Evolutionary conservation across 1,140 invertebrate genomes (phyloP).

Genomic region (Cyrtorhinus lividipennis): DNA sequence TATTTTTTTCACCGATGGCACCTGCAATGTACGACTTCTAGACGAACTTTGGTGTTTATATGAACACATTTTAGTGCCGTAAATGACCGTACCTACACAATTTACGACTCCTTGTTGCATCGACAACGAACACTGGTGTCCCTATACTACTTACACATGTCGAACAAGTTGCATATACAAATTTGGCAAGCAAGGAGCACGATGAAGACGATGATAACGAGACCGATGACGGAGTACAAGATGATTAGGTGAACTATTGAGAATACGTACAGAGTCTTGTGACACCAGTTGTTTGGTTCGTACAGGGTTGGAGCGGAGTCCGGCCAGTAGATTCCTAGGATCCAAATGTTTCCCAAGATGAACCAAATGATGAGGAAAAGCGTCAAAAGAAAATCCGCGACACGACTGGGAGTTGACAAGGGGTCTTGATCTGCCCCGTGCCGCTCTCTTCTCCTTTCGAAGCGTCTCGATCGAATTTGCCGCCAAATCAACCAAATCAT

Average conservation of each 20-base stretch:
- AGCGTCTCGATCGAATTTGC: slow-evolving; percentile 42
- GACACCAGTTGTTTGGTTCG: slow-evolving; percentile 59
- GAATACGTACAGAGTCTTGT: slow-evolving; percentile 61
- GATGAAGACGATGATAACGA: slow-evolving; percentile 41
- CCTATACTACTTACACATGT: slow-evolving; percentile 40
- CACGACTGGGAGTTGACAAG: slow-evolving; percentile 30
- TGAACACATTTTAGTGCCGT: too few relatives aligned
- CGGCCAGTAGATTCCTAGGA: slow-evolving; percentile 58
- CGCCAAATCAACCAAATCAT: slow-evolving; percentile 54
- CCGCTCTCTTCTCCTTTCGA: slow-evolving; percentile 39
- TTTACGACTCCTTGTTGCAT: too few relatives aligned
- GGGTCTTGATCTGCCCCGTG: slow-evolving; percentile 32
- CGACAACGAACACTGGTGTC: too few relatives aligned
- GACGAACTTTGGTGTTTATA: too few relatives aligned
- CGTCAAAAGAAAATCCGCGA: slow-evolving; percentile 41
- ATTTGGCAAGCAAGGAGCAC: slow-evolving; percentile 46
- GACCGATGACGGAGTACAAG: slow-evolving; percentile 40
- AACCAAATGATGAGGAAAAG: slow-evolving; percentile 62
- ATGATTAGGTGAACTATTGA: slow-evolving; percentile 48
- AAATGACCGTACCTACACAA: too few relatives aligned
- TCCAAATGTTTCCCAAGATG: slow-evolving; percentile 62
- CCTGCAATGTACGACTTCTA: too few relatives aligned
- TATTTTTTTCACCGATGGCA: too few relatives aligned
- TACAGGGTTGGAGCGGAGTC: slow-evolving; percentile 48
- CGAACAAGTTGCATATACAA: slow-evolving; percentile 49